Percentiles rank a stretch among this genome's conserved stretches.
Conservation (phyloP, 2,888 invertebrate genomes). For the Drosophila cracens region DNA sequence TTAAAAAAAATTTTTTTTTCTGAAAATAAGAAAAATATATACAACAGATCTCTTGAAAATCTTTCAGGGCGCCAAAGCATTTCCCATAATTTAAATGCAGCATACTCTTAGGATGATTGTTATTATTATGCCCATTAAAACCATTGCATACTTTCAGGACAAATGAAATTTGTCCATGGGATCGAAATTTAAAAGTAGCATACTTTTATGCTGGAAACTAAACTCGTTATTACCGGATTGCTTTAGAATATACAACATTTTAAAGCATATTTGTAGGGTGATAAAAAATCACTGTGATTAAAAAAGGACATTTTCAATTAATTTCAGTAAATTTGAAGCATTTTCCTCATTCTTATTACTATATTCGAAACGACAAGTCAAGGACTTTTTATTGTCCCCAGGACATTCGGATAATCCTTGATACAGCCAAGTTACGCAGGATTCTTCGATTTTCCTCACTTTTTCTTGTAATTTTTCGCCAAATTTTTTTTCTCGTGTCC, state of each 20-base stretch:
- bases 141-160: background rate
- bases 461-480: too few relatives aligned
- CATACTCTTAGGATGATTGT: background rate
- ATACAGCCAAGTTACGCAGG: background rate
- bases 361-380: too few relatives aligned
- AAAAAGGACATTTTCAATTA: too few relatives aligned
- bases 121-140: background rate
- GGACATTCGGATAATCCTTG: background rate
- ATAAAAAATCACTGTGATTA: too few relatives aligned
- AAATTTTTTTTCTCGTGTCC: background rate
- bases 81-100: background rate
- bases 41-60: background rate
- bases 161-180: rapidly evolving
- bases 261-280: background rate
- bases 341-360: too few relatives aligned
- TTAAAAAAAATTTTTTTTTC: too few relatives aligned
- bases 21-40: too few relatives aligned
- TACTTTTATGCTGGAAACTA: background rate
- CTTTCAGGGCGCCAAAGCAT: background rate
- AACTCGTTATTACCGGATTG: background rate
- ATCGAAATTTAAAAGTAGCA: background rate
- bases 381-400: too few relatives aligned
- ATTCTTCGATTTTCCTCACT: too few relatives aligned
- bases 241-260: background rate
- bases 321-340: too few relatives aligned